These are phyloP conservation scores for Spisula solida DNA, from an alignment of 2,888 invertebrate species.

Conservation along the genomic window DNA sequence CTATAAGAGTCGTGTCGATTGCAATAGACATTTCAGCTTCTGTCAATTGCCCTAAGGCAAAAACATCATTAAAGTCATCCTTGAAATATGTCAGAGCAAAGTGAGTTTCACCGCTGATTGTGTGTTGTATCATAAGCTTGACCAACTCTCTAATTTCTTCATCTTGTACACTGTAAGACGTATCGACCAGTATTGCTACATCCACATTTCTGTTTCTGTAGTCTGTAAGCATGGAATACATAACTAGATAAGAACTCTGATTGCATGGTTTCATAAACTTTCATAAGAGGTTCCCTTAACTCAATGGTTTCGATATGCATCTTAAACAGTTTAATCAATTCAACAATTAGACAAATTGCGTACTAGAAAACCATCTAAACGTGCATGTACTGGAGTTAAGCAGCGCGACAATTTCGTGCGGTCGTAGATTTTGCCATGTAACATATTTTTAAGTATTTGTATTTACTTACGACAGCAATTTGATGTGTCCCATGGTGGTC, in stretches of 20 bases:
- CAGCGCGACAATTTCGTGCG: no score
- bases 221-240: constrained; percentile 1
- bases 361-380: no score
- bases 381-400: neutral
- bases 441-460: neutral
- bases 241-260: no score
- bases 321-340: no score
- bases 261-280: neutral
- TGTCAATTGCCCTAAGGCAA: neutral
- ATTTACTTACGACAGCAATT: constrained; percentile 32
- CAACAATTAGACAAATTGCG: neutral
- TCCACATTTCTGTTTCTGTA: constrained; percentile 19
- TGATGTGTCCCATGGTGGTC: neutral
- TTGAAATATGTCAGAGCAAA: constrained; percentile 28
- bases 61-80: neutral
- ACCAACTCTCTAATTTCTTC: neutral
- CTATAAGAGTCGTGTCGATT: neutral
- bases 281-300: neutral
- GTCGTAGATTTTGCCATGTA: no score
- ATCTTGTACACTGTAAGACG: constrained; percentile 22
- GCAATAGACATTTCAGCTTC: neutral
- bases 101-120: neutral
- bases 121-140: neutral
- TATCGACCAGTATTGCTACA: constrained; percentile 25
- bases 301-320: no score